phyloP scores from a whole-genome alignment of 2,888 invertebrate genomes.

The Dryomyza anilis region DNA sequence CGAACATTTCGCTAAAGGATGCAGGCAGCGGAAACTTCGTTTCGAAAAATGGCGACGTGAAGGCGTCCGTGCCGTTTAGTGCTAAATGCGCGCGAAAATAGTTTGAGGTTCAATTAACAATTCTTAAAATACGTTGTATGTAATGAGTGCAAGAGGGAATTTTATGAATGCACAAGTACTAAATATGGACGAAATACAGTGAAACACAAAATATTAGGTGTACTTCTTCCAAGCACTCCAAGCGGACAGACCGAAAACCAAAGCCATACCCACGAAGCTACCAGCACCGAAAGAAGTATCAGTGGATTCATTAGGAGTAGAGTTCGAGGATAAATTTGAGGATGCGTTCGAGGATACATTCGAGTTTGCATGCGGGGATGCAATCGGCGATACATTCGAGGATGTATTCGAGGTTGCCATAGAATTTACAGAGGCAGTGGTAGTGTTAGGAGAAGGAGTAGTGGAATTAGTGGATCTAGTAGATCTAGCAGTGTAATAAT shows the following conservation, averaged over 20 bases:
- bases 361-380: slow-evolving; percentile 29
- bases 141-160: no score
- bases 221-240: slow-evolving; percentile 54
- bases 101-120: neutral
- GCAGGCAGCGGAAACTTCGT: slow-evolving; percentile 37
- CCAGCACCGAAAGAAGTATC: slow-evolving; percentile 60
- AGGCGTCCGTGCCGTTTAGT: slow-evolving; percentile 16
- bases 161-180: no score
- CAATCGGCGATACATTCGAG: no score
- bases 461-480: slow-evolving; percentile 24
- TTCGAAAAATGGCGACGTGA: slow-evolving; percentile 17
- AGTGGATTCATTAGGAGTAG: slow-evolving; percentile 1
- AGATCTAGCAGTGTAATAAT: no score
- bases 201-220: no score
- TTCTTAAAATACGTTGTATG: neutral
- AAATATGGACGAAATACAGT: no score
- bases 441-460: slow-evolving; percentile 41
- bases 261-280: slow-evolving; percentile 52
- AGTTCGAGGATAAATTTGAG: no score
- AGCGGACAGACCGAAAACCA: slow-evolving; percentile 54
- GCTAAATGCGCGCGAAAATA: slow-evolving; percentile 22
- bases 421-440: slow-evolving; percentile 37
- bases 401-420: neutral
- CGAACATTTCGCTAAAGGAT: slow-evolving; percentile 50
- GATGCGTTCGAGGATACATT: neutral